Evolutionary conservation across 2,888 invertebrate species (phyloP), one percentile per base, ranked within the genome.

Genomic region (Coelinius sp.): DNA sequence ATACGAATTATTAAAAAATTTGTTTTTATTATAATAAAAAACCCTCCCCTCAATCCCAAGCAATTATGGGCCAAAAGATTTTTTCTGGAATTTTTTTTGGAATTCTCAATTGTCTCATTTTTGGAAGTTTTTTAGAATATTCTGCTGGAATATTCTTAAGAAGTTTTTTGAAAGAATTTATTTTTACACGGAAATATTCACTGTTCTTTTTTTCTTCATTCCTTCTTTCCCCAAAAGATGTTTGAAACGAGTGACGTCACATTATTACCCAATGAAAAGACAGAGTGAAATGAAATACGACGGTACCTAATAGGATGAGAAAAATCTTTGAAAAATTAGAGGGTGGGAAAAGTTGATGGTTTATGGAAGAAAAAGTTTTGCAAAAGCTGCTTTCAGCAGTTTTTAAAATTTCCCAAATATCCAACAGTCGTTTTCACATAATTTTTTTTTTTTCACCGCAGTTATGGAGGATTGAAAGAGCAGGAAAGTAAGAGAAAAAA

Each of bases 351-450:
- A 65, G 27, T 20, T 49, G n/a, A 22, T 20, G 20, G 35, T 66
- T 66, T 49, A 49, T 25, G 52, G 8, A 4, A 46, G 5, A 31
- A 52, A 67, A 67, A 53, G 14, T 67, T 67, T 56, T 12, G 68
- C 17, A 44, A 68, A 68, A 68, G 68, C 56, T 44, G 68, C 68
- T 56, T 56, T 53, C 41, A 38, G 38, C 24, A 67, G 41, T 44
- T 68, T 35, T 59, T 14, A 35, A 35, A 56, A 27, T 31, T 56
- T 17, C 5, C 27, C 56, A 31, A 56, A 56, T 27, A 56, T 27
- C 46, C 44, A 46, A 46, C 46, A 17, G 46, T 49, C 46, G 46
- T 49, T 20, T 10, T 17, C 17, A 12, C 46, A 49, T 6, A 6
- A 4, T 31, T 8, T 17, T 49, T 49, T 49, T 49, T 17, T 20